Evolutionary conservation across 2,888 invertebrate genomes (phyloP), one percentile per base, ranked within the genome.

Genomic region (Disparrhopalites patrizii): DNA sequence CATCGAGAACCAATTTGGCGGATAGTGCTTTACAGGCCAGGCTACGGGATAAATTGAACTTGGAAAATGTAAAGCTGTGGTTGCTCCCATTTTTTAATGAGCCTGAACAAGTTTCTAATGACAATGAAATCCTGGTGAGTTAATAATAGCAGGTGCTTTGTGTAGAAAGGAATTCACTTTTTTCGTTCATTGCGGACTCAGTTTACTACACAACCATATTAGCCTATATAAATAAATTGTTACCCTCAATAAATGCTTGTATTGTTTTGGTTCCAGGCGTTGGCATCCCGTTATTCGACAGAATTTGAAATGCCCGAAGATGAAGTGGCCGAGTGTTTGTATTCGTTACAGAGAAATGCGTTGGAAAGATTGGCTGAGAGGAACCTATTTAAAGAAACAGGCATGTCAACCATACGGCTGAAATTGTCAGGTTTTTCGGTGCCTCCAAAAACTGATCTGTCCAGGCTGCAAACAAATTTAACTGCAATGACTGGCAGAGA

Each of bases 1-100:
- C 55, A 25, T 43, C 66, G n/a, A 43, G 36, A 20, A 61, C 60
- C 8, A 60, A 38, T 54, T 38, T 69, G 18, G 55, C 66, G 0
- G 67, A 65, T 18, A 67, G 18, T 61, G 70, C 70, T 18, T 25
- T 72, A 20, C 67, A 73, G 57, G 75, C 75, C 20, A 61, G 72
- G 2, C 23, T 89, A 15, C 82, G 88, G 25, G 85, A 85, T 1
- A 85, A 84, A 76, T 79, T 91, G 36, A 87, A 89, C 72, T 80
- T 81, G 63, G 85, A 86, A 65, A 83, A 84, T 71, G 82, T 91
- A 4, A 89, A 89, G 77, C 79, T 91, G 66, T 91, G 91, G 91
- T 81, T 87, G 73, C 81, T 85, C 18, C 91, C 91, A 0, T 91
- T 86, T 77, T 84, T 84, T 56, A 77, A 78, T 30, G 81, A 84